phyloP scores from a whole-genome alignment of 1,140 invertebrate genomes.

The Formica selysi region DNA sequence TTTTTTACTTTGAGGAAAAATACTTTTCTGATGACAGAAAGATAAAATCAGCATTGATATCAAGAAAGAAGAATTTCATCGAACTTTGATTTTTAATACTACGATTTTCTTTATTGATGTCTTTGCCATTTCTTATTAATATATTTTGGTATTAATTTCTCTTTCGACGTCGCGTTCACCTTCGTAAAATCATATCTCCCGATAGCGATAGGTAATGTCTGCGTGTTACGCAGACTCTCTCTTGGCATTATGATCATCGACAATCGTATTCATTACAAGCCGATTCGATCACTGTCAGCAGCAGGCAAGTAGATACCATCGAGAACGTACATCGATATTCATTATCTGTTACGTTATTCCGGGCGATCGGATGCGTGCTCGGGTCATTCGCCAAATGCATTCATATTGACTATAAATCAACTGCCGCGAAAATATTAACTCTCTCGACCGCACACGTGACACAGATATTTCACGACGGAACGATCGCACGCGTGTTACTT shows the following conservation, averaged over 20 bases:
- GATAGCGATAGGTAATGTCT: neutral
- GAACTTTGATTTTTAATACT: neutral
- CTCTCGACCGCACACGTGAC: slow-evolving; percentile 55
- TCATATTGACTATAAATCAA: slow-evolving; percentile 51
- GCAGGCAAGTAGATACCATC: slow-evolving; percentile 46
- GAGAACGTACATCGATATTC: slow-evolving; percentile 49
- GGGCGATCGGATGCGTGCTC: slow-evolving; percentile 21
- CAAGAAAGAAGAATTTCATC: neutral
- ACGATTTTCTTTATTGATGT: neutral
- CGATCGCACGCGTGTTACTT: slow-evolving; percentile 59
- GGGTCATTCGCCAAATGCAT: slow-evolving; percentile 55
- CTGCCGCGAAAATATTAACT: slow-evolving; percentile 58
- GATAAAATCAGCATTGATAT: neutral
- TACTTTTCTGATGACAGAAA: neutral
- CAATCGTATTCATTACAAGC: slow-evolving; percentile 52
- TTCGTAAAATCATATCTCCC: neutral
- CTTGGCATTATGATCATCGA: slow-evolving; percentile 51
- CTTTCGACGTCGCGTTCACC: neutral
- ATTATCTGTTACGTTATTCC: slow-evolving; percentile 61
- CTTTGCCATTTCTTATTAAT: neutral
- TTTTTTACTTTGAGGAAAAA: neutral
- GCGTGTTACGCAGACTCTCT: neutral
- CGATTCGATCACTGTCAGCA: slow-evolving; percentile 46
- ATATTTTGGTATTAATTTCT: neutral
- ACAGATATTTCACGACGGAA: slow-evolving; percentile 52